phyloP scores from a whole-genome alignment of 2,888 invertebrate genomes.

The Ectemnius lituratus region DNA sequence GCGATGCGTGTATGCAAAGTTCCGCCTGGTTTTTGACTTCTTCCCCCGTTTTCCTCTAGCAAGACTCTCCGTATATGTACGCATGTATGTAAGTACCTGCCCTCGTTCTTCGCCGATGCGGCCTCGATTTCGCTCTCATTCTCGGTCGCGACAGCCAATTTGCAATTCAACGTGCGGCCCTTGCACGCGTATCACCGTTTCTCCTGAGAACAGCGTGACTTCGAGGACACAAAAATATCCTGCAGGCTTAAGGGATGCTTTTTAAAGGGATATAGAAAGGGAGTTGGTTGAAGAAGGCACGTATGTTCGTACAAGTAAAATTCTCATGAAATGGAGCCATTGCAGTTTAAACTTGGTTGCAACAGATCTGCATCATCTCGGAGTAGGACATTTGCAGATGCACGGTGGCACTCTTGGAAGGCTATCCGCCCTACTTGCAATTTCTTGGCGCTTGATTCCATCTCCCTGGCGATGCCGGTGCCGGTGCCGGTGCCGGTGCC shows the following conservation, averaged over 20 bases:
- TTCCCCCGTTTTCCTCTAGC: slow-evolving; percentile 12
- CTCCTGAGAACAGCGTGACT: neutral
- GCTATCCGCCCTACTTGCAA: slow-evolving; percentile 61
- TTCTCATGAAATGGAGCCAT: slow-evolving; percentile 65
- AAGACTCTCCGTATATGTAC: slow-evolving; percentile 20
- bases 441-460: slow-evolving; percentile 53
- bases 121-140: slow-evolving; percentile 22
- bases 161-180: slow-evolving; percentile 66
- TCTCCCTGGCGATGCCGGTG: too few relatives aligned
- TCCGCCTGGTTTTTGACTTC: slow-evolving; percentile 45
- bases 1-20: slow-evolving; percentile 39
- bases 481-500: neutral
- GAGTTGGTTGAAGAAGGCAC: too few relatives aligned
- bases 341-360: slow-evolving; percentile 37
- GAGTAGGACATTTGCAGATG: slow-evolving; percentile 27
- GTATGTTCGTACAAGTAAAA: slow-evolving; percentile 69
- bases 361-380: slow-evolving; percentile 23
- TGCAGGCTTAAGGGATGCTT: slow-evolving; percentile 10
- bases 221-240: slow-evolving; percentile 15
- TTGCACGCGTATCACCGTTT: slow-evolving; percentile 46
- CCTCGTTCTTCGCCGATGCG: slow-evolving; percentile 2
- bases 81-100: too few relatives aligned
- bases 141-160: slow-evolving; percentile 51
- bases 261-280: too few relatives aligned
- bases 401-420: slow-evolving; percentile 42